Evolutionary conservation across 1,140 invertebrate genomes (phyloP).

Genomic region (Heliconius hermathena): DNA sequence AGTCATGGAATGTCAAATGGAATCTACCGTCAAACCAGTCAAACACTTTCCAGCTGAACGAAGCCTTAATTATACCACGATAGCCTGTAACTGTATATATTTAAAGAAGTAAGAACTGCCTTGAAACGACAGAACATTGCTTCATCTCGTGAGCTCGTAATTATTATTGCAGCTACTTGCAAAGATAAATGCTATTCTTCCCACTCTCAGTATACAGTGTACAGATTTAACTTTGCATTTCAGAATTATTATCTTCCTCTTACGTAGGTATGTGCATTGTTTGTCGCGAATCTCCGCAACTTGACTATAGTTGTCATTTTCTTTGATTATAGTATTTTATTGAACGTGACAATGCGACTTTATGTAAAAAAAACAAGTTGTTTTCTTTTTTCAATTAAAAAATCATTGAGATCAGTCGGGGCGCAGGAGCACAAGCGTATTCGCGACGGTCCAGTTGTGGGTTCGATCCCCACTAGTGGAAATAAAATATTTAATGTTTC

Average conservation of each 20-base stretch:
- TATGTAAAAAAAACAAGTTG: not conserved
- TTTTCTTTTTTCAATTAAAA: not conserved
- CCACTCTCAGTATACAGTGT: conserved; percentile 11
- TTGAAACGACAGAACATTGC: not conserved
- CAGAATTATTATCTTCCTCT: conserved; percentile 27
- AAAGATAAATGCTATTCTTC: conserved; percentile 13
- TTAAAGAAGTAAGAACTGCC: not conserved
- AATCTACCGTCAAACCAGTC: too few relatives aligned
- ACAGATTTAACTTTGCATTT: conserved; percentile 22
- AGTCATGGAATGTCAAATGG: too few relatives aligned
- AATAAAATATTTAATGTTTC: too few relatives aligned
- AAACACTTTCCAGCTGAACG: not conserved
- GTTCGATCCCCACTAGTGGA: not conserved
- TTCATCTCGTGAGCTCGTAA: not conserved
- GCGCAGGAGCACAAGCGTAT: too few relatives aligned
- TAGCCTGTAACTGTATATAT: too few relatives aligned
- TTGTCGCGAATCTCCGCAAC: conserved; percentile 16
- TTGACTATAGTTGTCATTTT: not conserved
- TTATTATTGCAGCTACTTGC: not conserved
- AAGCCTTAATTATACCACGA: not conserved
- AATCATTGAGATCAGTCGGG: too few relatives aligned
- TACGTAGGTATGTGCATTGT: not conserved
- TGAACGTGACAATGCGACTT: not conserved
- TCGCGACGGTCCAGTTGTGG: too few relatives aligned
- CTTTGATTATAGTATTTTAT: not conserved